A percentile compares a stretch with the other conserved stretches of the same genome.
Conservation (phyloP, 2,797 vertebrate species). For the Crocodylus rhombifer region DNA sequence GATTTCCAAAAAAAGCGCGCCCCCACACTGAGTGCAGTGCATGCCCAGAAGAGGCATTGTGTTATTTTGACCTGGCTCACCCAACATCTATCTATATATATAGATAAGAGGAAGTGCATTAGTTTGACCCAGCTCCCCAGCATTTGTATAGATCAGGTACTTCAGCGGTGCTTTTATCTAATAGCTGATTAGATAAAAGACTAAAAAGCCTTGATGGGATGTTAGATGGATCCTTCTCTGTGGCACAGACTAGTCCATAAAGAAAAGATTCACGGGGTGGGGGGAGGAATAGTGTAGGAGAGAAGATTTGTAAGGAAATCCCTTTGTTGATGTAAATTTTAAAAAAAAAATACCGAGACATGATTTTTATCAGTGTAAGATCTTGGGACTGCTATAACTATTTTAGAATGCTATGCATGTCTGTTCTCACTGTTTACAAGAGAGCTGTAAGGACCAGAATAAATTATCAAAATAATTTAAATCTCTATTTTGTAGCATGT, state of each 20-base stretch:
- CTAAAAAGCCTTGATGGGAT: background rate
- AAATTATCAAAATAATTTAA: background rate
- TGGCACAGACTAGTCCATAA: background rate
- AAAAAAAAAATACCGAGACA: background rate
- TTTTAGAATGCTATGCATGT: background rate
- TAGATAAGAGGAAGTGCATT: too few species aligned
- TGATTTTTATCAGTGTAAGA: background rate
- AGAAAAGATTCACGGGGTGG: background rate
- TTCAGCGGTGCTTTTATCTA: too few species aligned
- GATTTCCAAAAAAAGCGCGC: too few species aligned
- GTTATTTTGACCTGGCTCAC: too few species aligned
- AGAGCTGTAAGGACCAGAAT: conserved; percentile 3
- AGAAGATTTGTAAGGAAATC: too few species aligned
- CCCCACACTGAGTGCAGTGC: too few species aligned
- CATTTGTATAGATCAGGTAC: too few species aligned
- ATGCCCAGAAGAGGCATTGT: too few species aligned
- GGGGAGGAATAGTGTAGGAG: too few species aligned
- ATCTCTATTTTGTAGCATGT: background rate
- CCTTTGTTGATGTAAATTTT: background rate
- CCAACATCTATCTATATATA: too few species aligned
- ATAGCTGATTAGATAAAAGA: too few species aligned
- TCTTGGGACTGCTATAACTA: background rate
- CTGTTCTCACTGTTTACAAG: accelerated
- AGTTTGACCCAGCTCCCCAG: too few species aligned
- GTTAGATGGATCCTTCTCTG: background rate